Conservation (phyloP, 2,888 invertebrate genomes). For the Cerastis rubricosa region DNA sequence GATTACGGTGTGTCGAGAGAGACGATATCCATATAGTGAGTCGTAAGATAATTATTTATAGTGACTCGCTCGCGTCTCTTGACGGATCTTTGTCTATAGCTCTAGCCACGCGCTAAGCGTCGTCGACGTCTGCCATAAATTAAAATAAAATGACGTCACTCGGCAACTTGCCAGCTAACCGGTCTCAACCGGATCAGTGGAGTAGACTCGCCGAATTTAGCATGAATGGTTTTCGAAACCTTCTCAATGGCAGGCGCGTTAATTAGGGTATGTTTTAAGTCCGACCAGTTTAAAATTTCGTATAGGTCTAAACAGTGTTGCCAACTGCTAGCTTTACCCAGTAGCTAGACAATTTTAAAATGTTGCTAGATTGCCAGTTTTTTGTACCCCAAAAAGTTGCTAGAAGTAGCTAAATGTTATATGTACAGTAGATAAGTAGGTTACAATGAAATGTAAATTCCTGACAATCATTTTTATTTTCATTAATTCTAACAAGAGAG, state of each 20-base stretch:
- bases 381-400: too few species aligned
- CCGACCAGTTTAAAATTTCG: not conserved
- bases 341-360: too few species aligned
- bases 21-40: not conserved
- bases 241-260: constrained; percentile 10
- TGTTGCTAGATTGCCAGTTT: too few species aligned
- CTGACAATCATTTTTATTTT: too few species aligned
- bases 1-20: not conserved
- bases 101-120: constrained; percentile 10
- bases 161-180: constrained; percentile 67
- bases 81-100: constrained; percentile 29
- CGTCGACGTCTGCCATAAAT: constrained; percentile 25
- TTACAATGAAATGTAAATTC: too few species aligned
- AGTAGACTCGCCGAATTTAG: constrained; percentile 36
- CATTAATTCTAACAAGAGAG: too few species aligned
- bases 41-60: constrained; percentile 6
- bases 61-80: constrained; percentile 4
- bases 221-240: constrained; percentile 50
- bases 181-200: constrained; percentile 59
- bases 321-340: too few species aligned
- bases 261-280: constrained; percentile 2
- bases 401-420: too few species aligned
- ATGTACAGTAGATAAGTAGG: too few species aligned
- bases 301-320: too few species aligned
- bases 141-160: constrained; percentile 66